Percentiles rank a stretch among this genome's conserved stretches.
Evolutionary conservation across 2,888 invertebrate species (phyloP).

Genomic region (Drosophila kokeensis): DNA sequence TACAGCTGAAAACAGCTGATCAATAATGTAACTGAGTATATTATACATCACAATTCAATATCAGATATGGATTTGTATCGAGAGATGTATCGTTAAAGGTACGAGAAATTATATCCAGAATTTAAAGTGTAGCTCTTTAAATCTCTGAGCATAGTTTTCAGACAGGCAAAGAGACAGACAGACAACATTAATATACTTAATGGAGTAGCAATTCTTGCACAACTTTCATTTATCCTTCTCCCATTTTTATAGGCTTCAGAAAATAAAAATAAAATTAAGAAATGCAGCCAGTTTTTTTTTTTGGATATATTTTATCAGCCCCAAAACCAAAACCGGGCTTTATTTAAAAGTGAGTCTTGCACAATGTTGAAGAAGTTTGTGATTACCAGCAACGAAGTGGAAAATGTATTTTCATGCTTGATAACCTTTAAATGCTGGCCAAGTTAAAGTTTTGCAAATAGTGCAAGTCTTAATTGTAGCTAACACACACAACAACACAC

Average conservation of each 20-base stretch:
- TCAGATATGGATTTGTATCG: not conserved
- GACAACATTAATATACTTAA: not conserved
- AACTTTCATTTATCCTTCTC: accelerated
- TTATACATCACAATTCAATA: not conserved
- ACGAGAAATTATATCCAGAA: accelerated
- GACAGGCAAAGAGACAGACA: not conserved
- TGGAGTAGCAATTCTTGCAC: not conserved
- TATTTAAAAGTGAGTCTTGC: not conserved
- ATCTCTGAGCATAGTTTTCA: not conserved
- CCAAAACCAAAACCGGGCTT: not conserved
- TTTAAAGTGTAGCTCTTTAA: not conserved
- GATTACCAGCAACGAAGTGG: slow-evolving; percentile 1
- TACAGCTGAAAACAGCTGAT: not conserved
- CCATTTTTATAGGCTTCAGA: not conserved
- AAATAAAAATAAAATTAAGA: not conserved
- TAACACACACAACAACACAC: slow-evolving; percentile 1
- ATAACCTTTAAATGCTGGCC: slow-evolving; percentile 4
- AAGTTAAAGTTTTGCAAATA: slow-evolving; percentile 24
- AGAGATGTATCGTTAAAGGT: not conserved
- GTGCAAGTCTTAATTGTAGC: slow-evolving; percentile 12
- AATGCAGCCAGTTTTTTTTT: not conserved
- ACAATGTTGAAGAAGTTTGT: not conserved
- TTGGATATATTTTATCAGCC: not conserved
- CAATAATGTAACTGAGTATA: not conserved
- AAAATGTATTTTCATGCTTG: slow-evolving; percentile 23